Base-by-base conservation (phyloP, 1,140 invertebrate genomes). In the Dinothrombium tinctorium region DNA sequence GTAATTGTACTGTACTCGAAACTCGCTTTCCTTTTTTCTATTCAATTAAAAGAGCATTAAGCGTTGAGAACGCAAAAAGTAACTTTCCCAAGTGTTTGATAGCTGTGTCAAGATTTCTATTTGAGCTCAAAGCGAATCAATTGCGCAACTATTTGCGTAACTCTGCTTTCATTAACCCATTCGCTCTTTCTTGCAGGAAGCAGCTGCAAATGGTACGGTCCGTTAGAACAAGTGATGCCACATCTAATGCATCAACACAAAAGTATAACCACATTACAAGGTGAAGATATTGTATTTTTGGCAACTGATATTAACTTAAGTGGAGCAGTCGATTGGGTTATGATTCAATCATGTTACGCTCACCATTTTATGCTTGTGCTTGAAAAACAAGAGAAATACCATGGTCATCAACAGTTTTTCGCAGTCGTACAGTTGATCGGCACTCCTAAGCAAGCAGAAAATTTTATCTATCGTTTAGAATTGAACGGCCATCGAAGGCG, bases 281-380 rank as follows among this genome's bases (percentile, higher is more conserved):
- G 68, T 68, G 92, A 99, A 63, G 94, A 99, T 57, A 99, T 99
- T 54, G 92, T 99, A 29, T 99, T 99, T 59, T 64, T 99, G 48
- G 94, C 92, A 2, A 99, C 94, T 29, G 94, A 99, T 62, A 99
- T 99, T 38, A 98, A 96, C 64, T 67, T 99, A 46, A 89, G 90
- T 36, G 94, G 94, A 43, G 94, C 92, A 41, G 94, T 99, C 2
- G 94, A 99, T 58, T 99, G 94, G 94, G 94, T 98, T 0, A 99
- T 98, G 92, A 96, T 99, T 89, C 92, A 99, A 58, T 90, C 84
- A 8, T 98, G 92, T 62, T 99, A 95, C 59, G 83, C 82, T 40
- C 84, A 94, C 56, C 81, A 96, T 61, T 99, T 98, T 57, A 98
- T 99, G 90, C 66, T 99, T 42, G 89, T 99, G 14, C 65, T 99